Conservation (phyloP, 2,888 invertebrate species). For the Eurois occulta region DNA sequence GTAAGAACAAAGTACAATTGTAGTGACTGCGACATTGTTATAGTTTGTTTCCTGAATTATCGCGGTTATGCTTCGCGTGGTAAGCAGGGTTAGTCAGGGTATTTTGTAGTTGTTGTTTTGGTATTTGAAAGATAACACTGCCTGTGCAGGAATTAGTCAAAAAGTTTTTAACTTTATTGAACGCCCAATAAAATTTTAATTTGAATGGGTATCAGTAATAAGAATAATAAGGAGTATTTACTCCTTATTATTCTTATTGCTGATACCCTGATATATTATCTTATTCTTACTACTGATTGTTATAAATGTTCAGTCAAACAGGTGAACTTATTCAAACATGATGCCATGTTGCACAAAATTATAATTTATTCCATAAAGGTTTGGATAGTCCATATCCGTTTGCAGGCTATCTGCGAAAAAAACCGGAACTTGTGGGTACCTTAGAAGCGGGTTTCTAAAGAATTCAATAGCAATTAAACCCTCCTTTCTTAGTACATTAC, state of each 20-base stretch:
- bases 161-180: background rate
- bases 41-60: slow-evolving; percentile 68
- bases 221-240: too few relatives aligned
- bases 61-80: slow-evolving; percentile 43
- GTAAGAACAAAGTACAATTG: slow-evolving; percentile 78
- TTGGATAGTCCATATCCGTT: background rate
- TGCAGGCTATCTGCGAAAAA: background rate
- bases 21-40: slow-evolving; percentile 75
- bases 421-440: background rate
- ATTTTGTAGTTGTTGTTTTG: slow-evolving; percentile 25
- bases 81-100: slow-evolving; percentile 4
- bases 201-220: too few relatives aligned
- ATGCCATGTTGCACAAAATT: background rate
- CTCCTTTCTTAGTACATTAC: slow-evolving; percentile 6
- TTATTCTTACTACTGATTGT: too few relatives aligned
- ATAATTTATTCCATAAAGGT: background rate
- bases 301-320: too few relatives aligned
- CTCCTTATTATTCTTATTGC: too few relatives aligned
- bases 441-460: background rate
- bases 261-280: too few relatives aligned
- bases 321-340: background rate
- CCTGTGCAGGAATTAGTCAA: background rate
- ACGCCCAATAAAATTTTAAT: too few relatives aligned
- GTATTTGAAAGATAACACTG: slow-evolving; percentile 20
- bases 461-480: background rate